phyloP scores from a whole-genome alignment of 2,888 invertebrate genomes.

The Caenorhabditis virilis region DNA sequence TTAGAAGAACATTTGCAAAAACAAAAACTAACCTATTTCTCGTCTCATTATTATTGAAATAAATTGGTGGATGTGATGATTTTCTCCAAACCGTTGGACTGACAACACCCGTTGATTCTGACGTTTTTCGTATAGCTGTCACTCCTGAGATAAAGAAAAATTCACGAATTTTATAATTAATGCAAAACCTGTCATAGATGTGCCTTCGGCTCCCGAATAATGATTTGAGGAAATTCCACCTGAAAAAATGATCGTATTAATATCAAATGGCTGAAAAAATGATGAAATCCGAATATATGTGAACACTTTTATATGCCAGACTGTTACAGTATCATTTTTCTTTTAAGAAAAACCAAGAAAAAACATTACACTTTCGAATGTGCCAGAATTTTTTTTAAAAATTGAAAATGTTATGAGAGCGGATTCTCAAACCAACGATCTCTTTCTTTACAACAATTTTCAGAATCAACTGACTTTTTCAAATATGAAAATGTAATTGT shows the following conservation, averaged over 20 bases:
- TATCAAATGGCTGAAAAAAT: not conserved
- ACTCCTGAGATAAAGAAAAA: no score
- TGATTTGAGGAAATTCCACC: constrained; percentile 3
- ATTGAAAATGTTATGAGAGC: not conserved
- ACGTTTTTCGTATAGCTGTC: constrained; percentile 14
- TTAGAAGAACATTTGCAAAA: no score
- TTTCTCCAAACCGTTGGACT: constrained; percentile 46
- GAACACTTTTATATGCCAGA: no score
- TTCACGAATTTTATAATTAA: no score
- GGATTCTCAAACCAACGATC: no score
- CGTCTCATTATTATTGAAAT: constrained; percentile 34
- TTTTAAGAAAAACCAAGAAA: not conserved
- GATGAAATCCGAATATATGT: not conserved
- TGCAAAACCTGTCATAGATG: constrained; percentile 2
- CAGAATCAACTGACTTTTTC: no score
- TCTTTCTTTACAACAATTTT: no score
- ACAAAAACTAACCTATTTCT: constrained; percentile 8
- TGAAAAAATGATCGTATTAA: no score
- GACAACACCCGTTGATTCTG: constrained; percentile 17
- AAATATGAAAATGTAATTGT: no score
- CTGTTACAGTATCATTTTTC: not conserved
- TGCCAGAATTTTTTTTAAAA: not conserved
- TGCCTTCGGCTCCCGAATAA: not conserved
- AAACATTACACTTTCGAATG: not conserved
- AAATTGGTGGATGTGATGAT: constrained; percentile 44